Base-by-base conservation (phyloP, 2,113 vertebrate species). In the Rhinogobius similis region DNA sequence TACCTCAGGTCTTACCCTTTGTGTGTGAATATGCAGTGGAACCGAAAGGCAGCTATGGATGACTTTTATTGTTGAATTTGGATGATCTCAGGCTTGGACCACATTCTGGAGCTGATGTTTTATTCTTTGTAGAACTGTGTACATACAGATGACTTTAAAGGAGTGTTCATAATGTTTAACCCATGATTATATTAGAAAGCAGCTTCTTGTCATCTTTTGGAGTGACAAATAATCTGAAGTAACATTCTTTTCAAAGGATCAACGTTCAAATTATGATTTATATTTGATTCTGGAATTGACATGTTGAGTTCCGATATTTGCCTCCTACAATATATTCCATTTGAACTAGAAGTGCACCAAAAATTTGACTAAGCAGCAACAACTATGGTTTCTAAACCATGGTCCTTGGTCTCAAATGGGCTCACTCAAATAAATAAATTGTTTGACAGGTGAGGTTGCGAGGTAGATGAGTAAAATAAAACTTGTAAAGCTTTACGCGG, bases 21-120 rank as follows among this genome's bases (percentile, higher is more conserved):
- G 63, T 55, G 43, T 73, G 46, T 62, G 48, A 21, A 50, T 56
- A 62, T 67, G 62, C 68, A 68, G 75, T 66, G 44, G 43, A 58
- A 62, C 53, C 76, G 23, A 77, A 72, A 59, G 65, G 75, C 83
- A 86, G 78, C 76, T 85, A 36, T 24, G 65, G 24, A 58, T 76
- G 20, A 61, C 58, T n/a, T 36, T 77, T 71, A 59, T 11, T 62
- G 4, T 24, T 64, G 62, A 79, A 68, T 0, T 5, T 62, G 71
- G 68, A n/a, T 12, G 66, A 79, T 36, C 29, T 73, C 67, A 39
- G 2, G 61, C 65, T 67, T 75, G 67, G 55, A 79, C 62, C 73
- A 74, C 67, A 50, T 12, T 43, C 7, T 41, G n/a, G 10, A 58
- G 14, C 50, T 16, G 6, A 55, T 55, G 21, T 53, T 23, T 26